Evolutionary conservation across 1,140 invertebrate genomes (phyloP).

Genomic region (Mya arenaria): DNA sequence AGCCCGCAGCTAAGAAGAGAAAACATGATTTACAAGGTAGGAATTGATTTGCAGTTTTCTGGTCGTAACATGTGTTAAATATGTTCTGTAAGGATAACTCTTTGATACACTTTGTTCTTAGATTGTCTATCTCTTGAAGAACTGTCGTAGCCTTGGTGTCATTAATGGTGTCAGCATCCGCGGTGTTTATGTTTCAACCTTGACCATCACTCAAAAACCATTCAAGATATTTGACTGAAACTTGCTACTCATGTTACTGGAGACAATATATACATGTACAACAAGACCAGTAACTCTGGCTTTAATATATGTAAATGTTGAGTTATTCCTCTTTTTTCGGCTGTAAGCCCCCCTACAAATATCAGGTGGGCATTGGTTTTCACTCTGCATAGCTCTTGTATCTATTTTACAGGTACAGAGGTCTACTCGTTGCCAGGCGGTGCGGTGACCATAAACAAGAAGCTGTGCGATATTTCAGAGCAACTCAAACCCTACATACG

Average conservation of each 20-base stretch:
- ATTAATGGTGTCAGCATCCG: too few relatives aligned
- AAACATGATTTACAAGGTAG: conserved; percentile 50
- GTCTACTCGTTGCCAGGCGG: conserved; percentile 35
- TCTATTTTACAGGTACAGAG: conserved; percentile 50
- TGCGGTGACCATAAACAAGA: conserved; percentile 41
- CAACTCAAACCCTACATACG: conserved; percentile 46
- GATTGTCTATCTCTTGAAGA: too few relatives aligned
- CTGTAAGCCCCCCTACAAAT: background rate
- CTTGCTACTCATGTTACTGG: too few relatives aligned
- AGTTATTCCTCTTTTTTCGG: background rate
- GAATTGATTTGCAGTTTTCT: background rate
- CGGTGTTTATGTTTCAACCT: too few relatives aligned
- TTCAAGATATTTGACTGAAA: too few relatives aligned
- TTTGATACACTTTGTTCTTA: too few relatives aligned
- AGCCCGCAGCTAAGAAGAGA: conserved; percentile 47
- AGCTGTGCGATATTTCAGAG: conserved; percentile 41
- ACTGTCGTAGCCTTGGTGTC: too few relatives aligned
- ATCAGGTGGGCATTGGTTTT: too few relatives aligned
- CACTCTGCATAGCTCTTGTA: too few relatives aligned
- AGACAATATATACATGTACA: background rate
- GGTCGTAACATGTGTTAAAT: background rate
- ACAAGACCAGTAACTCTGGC: background rate
- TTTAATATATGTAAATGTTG: background rate
- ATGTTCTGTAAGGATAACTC: too few relatives aligned
- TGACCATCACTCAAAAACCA: too few relatives aligned